phyloP scores from a whole-genome alignment of 2,113 vertebrate genomes.

The Mesembrinibis cayennensis region DNA sequence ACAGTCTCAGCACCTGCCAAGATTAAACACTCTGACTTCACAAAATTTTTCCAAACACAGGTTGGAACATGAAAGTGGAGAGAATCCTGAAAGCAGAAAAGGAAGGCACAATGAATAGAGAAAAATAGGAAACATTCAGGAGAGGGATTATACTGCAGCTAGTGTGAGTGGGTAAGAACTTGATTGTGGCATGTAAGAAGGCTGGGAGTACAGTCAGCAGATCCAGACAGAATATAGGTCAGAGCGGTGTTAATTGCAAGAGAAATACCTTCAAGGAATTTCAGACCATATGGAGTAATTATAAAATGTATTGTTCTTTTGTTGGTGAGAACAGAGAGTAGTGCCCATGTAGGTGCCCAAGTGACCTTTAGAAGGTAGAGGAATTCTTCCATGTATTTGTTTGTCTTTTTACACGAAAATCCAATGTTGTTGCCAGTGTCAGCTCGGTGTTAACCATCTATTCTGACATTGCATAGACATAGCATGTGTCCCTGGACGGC shows the following conservation, averaged over 20 bases:
- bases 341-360: accelerated
- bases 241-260: neutral
- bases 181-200: neutral
- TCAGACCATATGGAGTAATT: neutral
- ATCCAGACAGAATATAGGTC: neutral
- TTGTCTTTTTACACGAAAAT: neutral
- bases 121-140: neutral
- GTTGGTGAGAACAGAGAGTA: neutral
- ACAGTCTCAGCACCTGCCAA: neutral
- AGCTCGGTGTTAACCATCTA: neutral
- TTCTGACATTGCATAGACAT: neutral
- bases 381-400: neutral
- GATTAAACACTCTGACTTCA: neutral
- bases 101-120: neutral
- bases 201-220: neutral
- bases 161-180: neutral
- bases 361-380: neutral
- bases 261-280: neutral
- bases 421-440: neutral
- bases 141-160: neutral
- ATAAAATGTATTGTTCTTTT: neutral
- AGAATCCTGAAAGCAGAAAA: neutral
- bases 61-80: neutral
- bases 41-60: neutral
- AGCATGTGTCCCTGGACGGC: neutral